phyloP scores from a whole-genome alignment of 2,113 vertebrate genomes.

The Nesogale talazaci region DNA sequence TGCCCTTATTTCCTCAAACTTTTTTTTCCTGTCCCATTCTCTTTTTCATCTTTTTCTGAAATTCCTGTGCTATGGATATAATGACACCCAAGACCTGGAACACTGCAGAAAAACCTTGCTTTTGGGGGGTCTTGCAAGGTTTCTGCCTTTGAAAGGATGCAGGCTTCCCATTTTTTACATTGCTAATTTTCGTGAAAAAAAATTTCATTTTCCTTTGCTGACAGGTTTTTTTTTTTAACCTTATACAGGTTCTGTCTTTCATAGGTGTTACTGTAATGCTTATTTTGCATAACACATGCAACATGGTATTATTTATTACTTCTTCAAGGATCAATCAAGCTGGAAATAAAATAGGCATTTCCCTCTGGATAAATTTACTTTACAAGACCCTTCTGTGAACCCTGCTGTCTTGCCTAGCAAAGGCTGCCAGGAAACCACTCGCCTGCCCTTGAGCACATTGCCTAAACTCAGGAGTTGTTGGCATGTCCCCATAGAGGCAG shows the following conservation, averaged over 20 bases:
- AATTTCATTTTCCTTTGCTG: not conserved
- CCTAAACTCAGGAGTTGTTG: not conserved
- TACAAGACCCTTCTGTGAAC: not conserved
- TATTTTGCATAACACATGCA: not conserved
- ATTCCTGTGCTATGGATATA: not conserved
- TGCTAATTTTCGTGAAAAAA: not conserved
- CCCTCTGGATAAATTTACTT: not conserved
- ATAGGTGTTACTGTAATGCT: not conserved
- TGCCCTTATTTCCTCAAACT: not conserved
- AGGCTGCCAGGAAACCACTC: not conserved
- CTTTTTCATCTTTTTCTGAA: not conserved
- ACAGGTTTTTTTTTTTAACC: not conserved
- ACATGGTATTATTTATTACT: not conserved
- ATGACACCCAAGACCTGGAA: not conserved
- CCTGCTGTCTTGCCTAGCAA: not conserved
- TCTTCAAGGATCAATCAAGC: not conserved
- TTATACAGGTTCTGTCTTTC: not conserved
- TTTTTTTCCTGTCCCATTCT: not conserved
- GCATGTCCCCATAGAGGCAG: not conserved
- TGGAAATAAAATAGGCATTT: not conserved
- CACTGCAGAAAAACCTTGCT: not conserved
- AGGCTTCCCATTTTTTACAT: not conserved
- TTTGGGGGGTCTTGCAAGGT: not conserved
- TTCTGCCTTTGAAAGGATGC: not conserved
- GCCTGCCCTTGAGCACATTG: not conserved